Evolutionary conservation across 2,888 invertebrate genomes (phyloP), one percentile per base, ranked within the genome.

Genomic region (Dexiosoma caninum): DNA sequence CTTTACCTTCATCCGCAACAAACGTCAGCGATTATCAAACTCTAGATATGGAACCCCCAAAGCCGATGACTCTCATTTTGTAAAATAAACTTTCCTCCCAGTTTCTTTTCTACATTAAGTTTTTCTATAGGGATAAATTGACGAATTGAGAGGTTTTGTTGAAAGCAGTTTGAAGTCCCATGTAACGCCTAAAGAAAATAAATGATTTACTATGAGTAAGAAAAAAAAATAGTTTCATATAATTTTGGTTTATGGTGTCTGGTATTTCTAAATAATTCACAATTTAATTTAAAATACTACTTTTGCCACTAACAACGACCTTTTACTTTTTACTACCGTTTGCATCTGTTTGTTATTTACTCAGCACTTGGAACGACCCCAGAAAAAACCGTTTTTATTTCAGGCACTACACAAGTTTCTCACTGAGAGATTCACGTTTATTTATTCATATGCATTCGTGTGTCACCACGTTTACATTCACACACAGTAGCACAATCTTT

Each of bases 341-440:
- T 59, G 72, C 51, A 66, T 67, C 67, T 78, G 67, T 55, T 67
- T 60, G 21, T 74, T 78, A 71, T 77, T 64, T 71, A 51, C 23
- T 49, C 55, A 62, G 49, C 77, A 57, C 55, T 77, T 59, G 42
- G 2, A 16, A 40, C 10, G 27, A 44, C 3, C 9, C 21, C 8
- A 59, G 30, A 66, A 30, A 35, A 32, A 12, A 16, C 32, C n/a
- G 12, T 32, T 35, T 16, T 19, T 27, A 27, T 44, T 62, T 10
- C 40, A 42, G 35, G 19, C 42, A 16, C 27, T 23, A 42, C 49
- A 40, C 27, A 23, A 12, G 19, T 40, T 2, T n/a, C 35, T 64
- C n/a, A 16, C 8, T 16, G 2, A 42, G 40, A 23, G 16, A 27
- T 49, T 40, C 23, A 46, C 27, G 21, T 66, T 66, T 59, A 59